Evolutionary conservation across 2,113 vertebrate species (phyloP), one percentile per base, ranked within the genome.

Genomic region (Xenopus tropicalis): DNA sequence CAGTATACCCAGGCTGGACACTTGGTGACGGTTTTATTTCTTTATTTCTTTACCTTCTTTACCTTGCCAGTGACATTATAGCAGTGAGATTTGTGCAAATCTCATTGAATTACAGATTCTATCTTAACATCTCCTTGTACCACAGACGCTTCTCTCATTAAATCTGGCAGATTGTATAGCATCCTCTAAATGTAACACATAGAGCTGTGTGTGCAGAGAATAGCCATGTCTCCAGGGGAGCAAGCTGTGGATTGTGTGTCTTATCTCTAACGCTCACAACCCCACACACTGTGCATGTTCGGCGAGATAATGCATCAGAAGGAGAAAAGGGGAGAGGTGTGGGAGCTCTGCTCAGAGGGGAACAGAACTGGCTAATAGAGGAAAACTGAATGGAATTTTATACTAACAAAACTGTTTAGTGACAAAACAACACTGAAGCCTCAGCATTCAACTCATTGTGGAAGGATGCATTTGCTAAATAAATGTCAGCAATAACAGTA

Each of bases 211-310:
- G 54, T 10, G 20, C 11, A 9, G 21, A 11, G 59, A 37, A 73
- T 66, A 66, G 71, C 21, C 5, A 2, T 3, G 52, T 73, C 71
- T 46, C 71, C 14, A 65, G 70, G 70, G 62, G 37, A 58, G 63
- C 13, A 61, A 11, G 51, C 24, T 19, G 71, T 42, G 61, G 61
- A 42, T 63, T 29, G 51, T 64, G 59, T 42, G 61, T 13, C 52
- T 59, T 73, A 73, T 73, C 71, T 25, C 14, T 19, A 58, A 17
- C 43, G 61, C 54, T 72, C 70, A 65, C 25, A 65, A 56, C 61
- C 70, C 51, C 11, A 19, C 13, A 63, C 22, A 21, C 14, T 16
- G 12, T 73, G 71, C 57, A 59, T 64, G 62, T 57, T 11, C 10
- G 1, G 3, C 58, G 37, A 73, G 62, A 73, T 73, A 66, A 73